These are phyloP conservation scores for Prunella fulvescens DNA, from an alignment of 2,113 vertebrate species.

Conservation along the genomic window DNA sequence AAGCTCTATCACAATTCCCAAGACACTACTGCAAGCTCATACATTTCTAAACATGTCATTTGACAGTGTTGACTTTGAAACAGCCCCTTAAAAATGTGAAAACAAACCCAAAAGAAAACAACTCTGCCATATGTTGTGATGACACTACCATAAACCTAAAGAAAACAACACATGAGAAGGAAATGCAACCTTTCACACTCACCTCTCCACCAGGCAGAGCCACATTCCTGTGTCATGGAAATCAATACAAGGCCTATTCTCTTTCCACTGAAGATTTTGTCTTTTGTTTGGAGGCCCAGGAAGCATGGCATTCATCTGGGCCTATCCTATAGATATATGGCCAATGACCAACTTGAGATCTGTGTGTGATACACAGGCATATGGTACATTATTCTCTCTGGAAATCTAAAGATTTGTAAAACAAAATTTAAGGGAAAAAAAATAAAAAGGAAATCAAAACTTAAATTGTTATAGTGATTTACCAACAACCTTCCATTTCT, in stretches of 20 bases:
- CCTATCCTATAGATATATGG: not conserved
- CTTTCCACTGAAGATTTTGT: not conserved
- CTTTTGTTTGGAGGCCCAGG: not conserved
- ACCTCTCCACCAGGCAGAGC: not conserved
- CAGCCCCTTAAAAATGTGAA: not conserved
- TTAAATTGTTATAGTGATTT: not conserved
- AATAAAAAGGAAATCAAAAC: not conserved
- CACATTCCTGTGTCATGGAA: not conserved
- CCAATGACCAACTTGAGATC: not conserved
- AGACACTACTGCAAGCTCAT: not conserved
- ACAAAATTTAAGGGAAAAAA: not conserved
- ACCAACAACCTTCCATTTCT: not conserved
- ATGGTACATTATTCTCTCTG: not conserved
- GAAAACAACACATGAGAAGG: not conserved
- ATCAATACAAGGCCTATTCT: not conserved
- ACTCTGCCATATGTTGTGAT: not conserved
- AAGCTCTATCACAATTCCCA: not conserved
- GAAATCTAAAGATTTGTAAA: not conserved
- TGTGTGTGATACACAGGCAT: not conserved
- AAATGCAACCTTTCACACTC: not conserved
- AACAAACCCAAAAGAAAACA: not conserved
- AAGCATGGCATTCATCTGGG: not conserved
- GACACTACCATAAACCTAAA: not conserved
- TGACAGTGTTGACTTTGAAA: slow-evolving; percentile 16
- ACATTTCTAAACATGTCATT: slow-evolving; percentile 7